phyloP scores from a whole-genome alignment of 2,797 vertebrate species.

The Microctenopoma lineatum region DNA sequence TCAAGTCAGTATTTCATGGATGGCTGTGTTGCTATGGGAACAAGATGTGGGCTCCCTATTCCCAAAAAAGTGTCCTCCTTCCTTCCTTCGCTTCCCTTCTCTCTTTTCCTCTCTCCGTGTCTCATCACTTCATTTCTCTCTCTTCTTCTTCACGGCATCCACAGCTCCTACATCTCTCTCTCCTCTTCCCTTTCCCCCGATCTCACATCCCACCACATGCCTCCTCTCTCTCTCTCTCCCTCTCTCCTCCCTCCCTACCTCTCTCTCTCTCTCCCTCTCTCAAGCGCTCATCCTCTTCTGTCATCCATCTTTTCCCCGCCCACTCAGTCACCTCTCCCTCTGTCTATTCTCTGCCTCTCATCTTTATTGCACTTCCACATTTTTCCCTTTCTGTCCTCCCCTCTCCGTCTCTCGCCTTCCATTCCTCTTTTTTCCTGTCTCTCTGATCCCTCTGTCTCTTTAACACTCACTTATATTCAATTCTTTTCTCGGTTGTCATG shows the following conservation, averaged over 20 bases:
- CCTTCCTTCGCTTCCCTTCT: conserved; percentile 68
- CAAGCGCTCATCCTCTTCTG: conserved; percentile 36
- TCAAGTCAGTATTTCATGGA: conserved; percentile 85
- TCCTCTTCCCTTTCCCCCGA: conserved; percentile 52
- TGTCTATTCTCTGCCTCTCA: conserved; percentile 34
- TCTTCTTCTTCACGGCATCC: conserved; percentile 56
- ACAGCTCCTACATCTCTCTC: conserved; percentile 52
- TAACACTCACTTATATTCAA: conserved; percentile 89
- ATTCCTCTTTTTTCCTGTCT: conserved; percentile 58
- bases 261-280: conserved; percentile 28
- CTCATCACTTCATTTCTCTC: conserved; percentile 70
- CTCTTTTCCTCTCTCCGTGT: conserved; percentile 61
- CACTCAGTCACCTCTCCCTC: conserved; percentile 51
- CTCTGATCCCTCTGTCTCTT: conserved; percentile 85
- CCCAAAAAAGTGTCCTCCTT: conserved; percentile 86
- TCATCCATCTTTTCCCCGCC: conserved; percentile 56
- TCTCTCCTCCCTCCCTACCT: conserved; percentile 20
- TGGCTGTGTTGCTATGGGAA: conserved; percentile 90
- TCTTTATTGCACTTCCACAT: conserved; percentile 38
- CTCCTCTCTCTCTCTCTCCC: conserved; percentile 43
- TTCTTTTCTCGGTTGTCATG: conserved; percentile 90
- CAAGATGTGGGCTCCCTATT: conserved; percentile 85
- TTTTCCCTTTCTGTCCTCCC: conserved; percentile 36
- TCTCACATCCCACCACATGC: conserved; percentile 65
- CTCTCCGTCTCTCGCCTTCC: conserved; percentile 65